These are phyloP conservation scores for Pitangus sulphuratus DNA, from an alignment of 2,797 vertebrate genomes.

Conservation along the genomic window DNA sequence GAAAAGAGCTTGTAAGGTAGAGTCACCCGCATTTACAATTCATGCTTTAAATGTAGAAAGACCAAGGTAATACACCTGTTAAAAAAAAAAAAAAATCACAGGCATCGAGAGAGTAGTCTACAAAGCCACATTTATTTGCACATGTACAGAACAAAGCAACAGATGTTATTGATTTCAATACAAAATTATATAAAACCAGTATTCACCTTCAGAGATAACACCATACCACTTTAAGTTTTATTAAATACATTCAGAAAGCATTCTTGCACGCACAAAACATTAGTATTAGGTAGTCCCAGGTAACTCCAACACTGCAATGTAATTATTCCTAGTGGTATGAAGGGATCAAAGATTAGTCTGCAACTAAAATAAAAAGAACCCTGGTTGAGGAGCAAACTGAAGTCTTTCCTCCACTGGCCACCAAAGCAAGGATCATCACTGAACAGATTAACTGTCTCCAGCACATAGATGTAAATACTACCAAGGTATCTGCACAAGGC, in stretches of 20 bases:
- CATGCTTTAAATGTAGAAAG: not conserved
- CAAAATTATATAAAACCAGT: slow-evolving; percentile 80
- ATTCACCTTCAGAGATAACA: slow-evolving; percentile 74
- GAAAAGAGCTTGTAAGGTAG: not conserved
- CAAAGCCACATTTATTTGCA: slow-evolving; percentile 84
- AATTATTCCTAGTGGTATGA: slow-evolving; percentile 55
- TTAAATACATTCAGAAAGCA: slow-evolving; percentile 59
- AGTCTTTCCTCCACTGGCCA: slow-evolving; percentile 20
- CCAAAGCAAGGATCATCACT: slow-evolving; percentile 25
- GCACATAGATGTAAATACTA: slow-evolving; percentile 8
- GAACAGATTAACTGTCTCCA: slow-evolving; percentile 20
- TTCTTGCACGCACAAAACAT: slow-evolving; percentile 58
- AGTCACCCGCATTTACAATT: not conserved
- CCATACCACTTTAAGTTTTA: slow-evolving; percentile 44
- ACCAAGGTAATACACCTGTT: not conserved
- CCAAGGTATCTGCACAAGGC: slow-evolving; percentile 11
- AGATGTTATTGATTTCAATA: slow-evolving; percentile 73
- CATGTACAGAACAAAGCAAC: slow-evolving; percentile 77
- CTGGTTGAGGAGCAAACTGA: slow-evolving; percentile 3
- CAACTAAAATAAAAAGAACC: slow-evolving; percentile 30
- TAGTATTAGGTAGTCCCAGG: slow-evolving; percentile 43
- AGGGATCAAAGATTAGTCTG: slow-evolving; percentile 32
- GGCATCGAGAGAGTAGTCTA: slow-evolving; percentile 65
- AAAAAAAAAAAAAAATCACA: slow-evolving; percentile 65
- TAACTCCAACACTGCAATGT: slow-evolving; percentile 42